Base-by-base conservation (phyloP, 30 jellyfish, hydroid and myxozoan genomes). In the Cassiopea xamachana region DNA sequence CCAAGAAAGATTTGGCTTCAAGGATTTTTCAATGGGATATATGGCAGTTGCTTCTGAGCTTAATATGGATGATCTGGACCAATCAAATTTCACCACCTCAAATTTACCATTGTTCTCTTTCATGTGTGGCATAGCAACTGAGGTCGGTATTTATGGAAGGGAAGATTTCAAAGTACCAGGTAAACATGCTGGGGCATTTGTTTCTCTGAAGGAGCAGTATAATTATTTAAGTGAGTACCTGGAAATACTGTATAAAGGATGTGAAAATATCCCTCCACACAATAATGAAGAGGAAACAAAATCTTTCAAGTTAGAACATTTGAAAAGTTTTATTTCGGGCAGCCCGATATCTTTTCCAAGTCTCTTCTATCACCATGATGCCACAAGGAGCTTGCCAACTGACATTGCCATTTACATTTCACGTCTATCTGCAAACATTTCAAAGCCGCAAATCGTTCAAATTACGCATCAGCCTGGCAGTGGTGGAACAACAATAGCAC, bases 401-500 rank as follows among this genome's bases (percentile, higher is more conserved):
- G 27, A 50, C 1, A 69, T 87, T 5, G 47, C 9, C 2, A 47
- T 46, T 15, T 74, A 59, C 27, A 87, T 87, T 16, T 3, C 60
- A 19, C 48, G 50, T n/a, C 9, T 87, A 77, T 39, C 79, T 2
- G 17, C 5, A 47, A 73, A 84, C 46, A 45, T 43, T 47, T 19
- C 1, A 46, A 58, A 79, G 67, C 73, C 93, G 0, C 94, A 87
- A 43, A 87, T 87, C 12, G 90, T 87, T 39, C 90, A 87, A 73
- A 87, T 87, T 19, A 70, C 75, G 14, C 94, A 87, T 64, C 49
- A 79, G 17, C 94, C 94, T 6, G 94, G 94, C 16, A 79, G 88
- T 10, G 94, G 94, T 46, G 94, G 94, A 1, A 64, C 94, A 1
- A 87, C 94, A 12, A 80, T 87, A 10, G 94, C 94, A 2, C 48